A percentile compares a stretch with the other conserved stretches of the same genome.
These are phyloP conservation scores for Meteorus cinctellus DNA, from an alignment of 2,888 invertebrate species.

Conservation along the genomic window DNA sequence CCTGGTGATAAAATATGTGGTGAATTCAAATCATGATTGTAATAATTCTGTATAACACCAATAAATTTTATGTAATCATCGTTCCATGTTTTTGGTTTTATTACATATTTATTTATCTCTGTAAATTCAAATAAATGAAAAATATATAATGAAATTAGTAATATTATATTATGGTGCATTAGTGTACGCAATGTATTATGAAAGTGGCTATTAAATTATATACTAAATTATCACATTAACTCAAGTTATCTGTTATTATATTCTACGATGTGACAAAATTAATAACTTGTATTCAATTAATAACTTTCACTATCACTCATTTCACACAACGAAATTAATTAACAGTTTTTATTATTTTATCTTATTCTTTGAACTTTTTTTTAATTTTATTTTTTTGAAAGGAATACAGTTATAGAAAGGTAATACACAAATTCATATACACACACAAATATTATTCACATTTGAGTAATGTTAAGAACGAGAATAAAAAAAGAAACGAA, in stretches of 20 bases:
- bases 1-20: neutral
- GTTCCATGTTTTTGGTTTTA: neutral
- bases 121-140: too few species aligned
- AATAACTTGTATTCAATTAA: neutral
- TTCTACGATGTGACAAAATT: neutral
- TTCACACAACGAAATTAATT: neutral
- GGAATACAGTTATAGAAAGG: neutral
- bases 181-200: neutral
- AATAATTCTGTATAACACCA: neutral
- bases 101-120: neutral
- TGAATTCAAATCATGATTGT: neutral
- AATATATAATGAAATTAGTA: neutral
- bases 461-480: neutral
- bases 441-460: neutral
- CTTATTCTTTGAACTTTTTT: neutral
- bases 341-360: neutral
- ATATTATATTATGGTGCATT: neutral
- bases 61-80: neutral
- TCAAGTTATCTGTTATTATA: neutral
- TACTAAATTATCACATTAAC: slow-evolving; percentile 1
- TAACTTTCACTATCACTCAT: neutral
- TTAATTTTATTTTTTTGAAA: neutral
- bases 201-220: neutral
- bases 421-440: neutral
- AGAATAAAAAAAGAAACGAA: neutral